phyloP scores from a whole-genome alignment of 2,113 vertebrate genomes.

The Ariopsis seemanni region DNA sequence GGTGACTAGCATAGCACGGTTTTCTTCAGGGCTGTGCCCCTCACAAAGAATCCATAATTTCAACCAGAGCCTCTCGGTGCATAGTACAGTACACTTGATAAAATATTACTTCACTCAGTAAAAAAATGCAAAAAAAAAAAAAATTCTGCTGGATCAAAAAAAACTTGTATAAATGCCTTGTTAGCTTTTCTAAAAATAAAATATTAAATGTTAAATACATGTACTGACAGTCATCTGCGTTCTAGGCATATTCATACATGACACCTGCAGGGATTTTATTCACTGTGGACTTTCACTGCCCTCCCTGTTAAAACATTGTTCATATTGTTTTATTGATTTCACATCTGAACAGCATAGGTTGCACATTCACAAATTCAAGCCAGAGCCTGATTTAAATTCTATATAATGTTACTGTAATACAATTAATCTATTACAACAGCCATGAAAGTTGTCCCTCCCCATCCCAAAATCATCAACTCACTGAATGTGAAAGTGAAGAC shows the following conservation, averaged over 20 bases:
- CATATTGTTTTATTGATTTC: neutral
- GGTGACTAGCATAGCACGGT: too few relatives aligned
- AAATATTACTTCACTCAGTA: neutral
- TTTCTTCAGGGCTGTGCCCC: too few relatives aligned
- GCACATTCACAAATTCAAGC: constrained; percentile 21
- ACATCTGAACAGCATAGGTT: constrained; percentile 6
- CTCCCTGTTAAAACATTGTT: neutral
- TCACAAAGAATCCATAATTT: too few relatives aligned
- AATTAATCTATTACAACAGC: constrained; percentile 23
- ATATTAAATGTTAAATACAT: neutral
- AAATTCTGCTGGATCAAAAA: neutral
- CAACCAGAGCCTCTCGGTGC: too few relatives aligned
- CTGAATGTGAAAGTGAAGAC: constrained; percentile 16
- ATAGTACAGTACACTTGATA: neutral
- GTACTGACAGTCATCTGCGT: neutral
- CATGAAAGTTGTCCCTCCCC: constrained; percentile 9
- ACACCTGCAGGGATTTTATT: neutral
- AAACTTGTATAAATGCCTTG: neutral
- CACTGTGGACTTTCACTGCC: neutral
- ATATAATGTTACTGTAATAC: constrained; percentile 35
- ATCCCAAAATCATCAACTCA: constrained; percentile 25
- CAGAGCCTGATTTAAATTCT: constrained; percentile 27
- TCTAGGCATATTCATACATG: neutral
- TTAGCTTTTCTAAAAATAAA: neutral
- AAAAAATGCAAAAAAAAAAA: neutral